A percentile compares a stretch with the other conserved stretches of the same genome.
phyloP scores from a whole-genome alignment of 1,140 invertebrate species.

The Dolichoris vasculosae region DNA sequence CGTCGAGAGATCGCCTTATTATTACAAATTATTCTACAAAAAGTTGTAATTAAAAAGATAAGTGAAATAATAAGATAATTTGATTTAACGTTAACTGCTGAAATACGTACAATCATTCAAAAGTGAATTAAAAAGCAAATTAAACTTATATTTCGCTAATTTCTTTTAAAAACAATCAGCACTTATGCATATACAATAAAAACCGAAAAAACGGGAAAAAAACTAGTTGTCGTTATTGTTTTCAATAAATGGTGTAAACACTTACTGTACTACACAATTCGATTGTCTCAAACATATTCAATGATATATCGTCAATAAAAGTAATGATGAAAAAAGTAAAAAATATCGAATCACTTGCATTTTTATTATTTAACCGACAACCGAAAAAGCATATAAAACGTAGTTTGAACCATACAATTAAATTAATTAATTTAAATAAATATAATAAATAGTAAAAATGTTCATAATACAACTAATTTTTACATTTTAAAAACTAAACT shows the following conservation, averaged over 20 bases:
- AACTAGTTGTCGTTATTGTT: constrained; percentile 36
- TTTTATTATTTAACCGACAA: constrained; percentile 3
- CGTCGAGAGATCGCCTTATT: constrained; percentile 38
- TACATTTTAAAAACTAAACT: no score
- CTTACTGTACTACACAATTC: constrained; percentile 40
- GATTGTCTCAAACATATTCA: constrained; percentile 43
- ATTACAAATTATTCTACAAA: constrained; percentile 35
- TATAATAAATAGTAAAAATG: no score
- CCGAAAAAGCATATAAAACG: no score
- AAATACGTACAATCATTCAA: neutral
- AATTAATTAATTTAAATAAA: no score
- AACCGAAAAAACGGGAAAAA: constrained; percentile 13
- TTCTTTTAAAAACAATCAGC: neutral
- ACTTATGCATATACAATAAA: neutral
- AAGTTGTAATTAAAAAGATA: constrained; percentile 7
- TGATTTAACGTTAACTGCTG: neutral
- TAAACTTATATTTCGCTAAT: neutral
- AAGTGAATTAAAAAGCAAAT: neutral
- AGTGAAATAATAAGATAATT: neutral
- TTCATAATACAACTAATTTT: no score
- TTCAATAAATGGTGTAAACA: constrained; percentile 43
- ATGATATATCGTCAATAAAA: constrained; percentile 47
- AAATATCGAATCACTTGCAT: neutral
- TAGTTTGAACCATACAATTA: no score
- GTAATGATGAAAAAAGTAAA: constrained; percentile 28